A percentile compares a stretch with the other conserved stretches of the same genome.
Evolutionary conservation across 1,140 invertebrate genomes (phyloP).

Genomic region (Drosophila erecta): DNA sequence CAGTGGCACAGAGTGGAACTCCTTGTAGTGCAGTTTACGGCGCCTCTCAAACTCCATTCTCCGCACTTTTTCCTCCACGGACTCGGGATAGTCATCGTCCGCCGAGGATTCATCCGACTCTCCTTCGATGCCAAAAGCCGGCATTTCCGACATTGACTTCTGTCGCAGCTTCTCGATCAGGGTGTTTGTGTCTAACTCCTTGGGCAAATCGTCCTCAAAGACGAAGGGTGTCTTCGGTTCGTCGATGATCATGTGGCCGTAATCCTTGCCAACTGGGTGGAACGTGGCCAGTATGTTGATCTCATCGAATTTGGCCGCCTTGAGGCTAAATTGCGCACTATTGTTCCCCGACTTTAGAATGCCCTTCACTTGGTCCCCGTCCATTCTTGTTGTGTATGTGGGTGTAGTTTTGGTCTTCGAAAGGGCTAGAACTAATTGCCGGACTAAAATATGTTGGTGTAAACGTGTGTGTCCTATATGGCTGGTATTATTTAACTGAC

Average conservation of each 20-base stretch:
- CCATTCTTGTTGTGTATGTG: background rate
- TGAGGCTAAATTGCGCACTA: background rate
- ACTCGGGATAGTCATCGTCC: slow-evolving; percentile 67
- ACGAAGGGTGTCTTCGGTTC: slow-evolving; percentile 97
- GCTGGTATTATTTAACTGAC: slow-evolving; percentile 4
- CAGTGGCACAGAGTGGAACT: slow-evolving; percentile 52
- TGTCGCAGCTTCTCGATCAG: slow-evolving; percentile 88
- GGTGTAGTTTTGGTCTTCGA: background rate
- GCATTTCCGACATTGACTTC: slow-evolving; percentile 49
- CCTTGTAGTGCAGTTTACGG: slow-evolving; percentile 64
- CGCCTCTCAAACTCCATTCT: slow-evolving; percentile 62
- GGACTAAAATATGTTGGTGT: background rate
- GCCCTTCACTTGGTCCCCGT: slow-evolving; percentile 12
- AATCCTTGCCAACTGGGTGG: slow-evolving; percentile 88
- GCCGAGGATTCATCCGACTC: slow-evolving; percentile 66
- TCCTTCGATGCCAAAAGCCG: slow-evolving; percentile 59
- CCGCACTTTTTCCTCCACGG: slow-evolving; percentile 55
- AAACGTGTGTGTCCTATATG: background rate
- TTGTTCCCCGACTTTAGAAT: slow-evolving; percentile 37
- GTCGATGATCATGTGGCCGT: slow-evolving; percentile 99
- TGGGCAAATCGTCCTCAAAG: slow-evolving; percentile 87
- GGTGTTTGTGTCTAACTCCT: slow-evolving; percentile 90
- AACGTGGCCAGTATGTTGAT: slow-evolving; percentile 66
- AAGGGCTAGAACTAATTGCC: no score
- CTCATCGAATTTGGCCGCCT: slow-evolving; percentile 71